Conservation (phyloP, 2,797 vertebrate genomes). For the Anomalospiza imberbis region DNA sequence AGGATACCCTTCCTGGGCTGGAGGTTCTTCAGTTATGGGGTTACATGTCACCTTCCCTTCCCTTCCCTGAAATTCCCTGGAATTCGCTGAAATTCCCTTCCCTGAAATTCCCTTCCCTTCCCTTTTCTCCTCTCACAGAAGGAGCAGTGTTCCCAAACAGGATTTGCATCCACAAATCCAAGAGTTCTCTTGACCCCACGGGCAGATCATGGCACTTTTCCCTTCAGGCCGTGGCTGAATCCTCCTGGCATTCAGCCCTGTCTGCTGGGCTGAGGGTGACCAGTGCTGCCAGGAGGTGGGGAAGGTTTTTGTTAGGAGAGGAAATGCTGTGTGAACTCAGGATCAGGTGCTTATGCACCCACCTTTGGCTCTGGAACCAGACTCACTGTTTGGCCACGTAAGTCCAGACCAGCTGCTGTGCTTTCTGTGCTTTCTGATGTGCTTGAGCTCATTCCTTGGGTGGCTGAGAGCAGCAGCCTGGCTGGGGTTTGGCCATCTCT, state of each 20-base stretch:
- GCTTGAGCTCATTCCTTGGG: background rate
- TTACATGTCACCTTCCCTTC: too few species aligned
- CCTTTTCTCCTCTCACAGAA: too few species aligned
- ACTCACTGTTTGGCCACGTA: background rate
- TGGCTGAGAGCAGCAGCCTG: fast-evolving
- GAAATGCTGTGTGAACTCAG: background rate
- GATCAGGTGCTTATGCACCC: fast-evolving
- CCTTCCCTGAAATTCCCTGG: too few species aligned
- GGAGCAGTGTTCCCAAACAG: too few species aligned
- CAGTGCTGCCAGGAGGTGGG: background rate
- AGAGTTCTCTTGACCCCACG: fast-evolving
- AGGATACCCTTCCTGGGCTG: background rate
- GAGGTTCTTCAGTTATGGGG: background rate
- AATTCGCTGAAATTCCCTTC: too few species aligned
- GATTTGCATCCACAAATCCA: background rate
- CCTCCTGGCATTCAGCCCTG: background rate
- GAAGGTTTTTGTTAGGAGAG: background rate
- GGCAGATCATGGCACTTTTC: background rate
- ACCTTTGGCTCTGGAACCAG: background rate
- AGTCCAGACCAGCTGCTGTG: background rate
- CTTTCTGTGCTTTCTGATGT: background rate
- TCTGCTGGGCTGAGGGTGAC: background rate
- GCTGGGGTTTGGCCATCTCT: background rate
- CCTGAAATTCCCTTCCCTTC: too few species aligned
- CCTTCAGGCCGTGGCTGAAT: background rate